These are phyloP conservation scores for Blastobasis lacticolella DNA, from an alignment of 2,888 invertebrate genomes.

Conservation along the genomic window DNA sequence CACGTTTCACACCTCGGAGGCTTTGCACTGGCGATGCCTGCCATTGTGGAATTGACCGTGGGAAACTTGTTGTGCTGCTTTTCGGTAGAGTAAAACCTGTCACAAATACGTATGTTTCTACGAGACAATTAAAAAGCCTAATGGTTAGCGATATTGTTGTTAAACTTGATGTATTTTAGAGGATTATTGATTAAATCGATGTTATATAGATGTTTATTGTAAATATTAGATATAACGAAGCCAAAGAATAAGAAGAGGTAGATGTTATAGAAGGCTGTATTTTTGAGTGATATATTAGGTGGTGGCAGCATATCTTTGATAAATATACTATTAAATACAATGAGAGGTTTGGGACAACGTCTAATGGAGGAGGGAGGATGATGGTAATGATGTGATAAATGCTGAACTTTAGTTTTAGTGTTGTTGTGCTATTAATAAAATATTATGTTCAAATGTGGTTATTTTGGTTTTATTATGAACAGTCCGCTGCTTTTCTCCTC, in stretches of 20 bases:
- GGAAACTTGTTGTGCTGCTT: conserved; percentile 13
- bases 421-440: conserved; percentile 74
- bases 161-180: conserved; percentile 73
- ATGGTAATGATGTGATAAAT: conserved; percentile 65
- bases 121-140: conserved; percentile 57
- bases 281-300: conserved; percentile 72
- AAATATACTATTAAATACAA: conserved; percentile 44
- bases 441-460: conserved; percentile 61
- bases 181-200: conserved; percentile 71
- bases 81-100: conserved; percentile 20
- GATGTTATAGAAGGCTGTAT: conserved; percentile 71
- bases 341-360: conserved; percentile 4
- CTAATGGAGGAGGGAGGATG: conserved; percentile 16
- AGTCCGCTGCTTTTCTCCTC: too few relatives aligned
- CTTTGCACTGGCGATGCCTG: too few relatives aligned
- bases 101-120: conserved; percentile 49
- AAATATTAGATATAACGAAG: conserved; percentile 54
- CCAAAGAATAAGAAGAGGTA: conserved; percentile 51
- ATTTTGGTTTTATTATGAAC: conserved; percentile 24
- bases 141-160: conserved; percentile 64
- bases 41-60: too few relatives aligned
- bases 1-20: too few relatives aligned
- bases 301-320: conserved; percentile 63
- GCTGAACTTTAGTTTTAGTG: conserved; percentile 62
- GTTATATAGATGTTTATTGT: conserved; percentile 74